Evolutionary conservation across 2,113 vertebrate genomes (phyloP).

Genomic region (Addax nasomaculatus): DNA sequence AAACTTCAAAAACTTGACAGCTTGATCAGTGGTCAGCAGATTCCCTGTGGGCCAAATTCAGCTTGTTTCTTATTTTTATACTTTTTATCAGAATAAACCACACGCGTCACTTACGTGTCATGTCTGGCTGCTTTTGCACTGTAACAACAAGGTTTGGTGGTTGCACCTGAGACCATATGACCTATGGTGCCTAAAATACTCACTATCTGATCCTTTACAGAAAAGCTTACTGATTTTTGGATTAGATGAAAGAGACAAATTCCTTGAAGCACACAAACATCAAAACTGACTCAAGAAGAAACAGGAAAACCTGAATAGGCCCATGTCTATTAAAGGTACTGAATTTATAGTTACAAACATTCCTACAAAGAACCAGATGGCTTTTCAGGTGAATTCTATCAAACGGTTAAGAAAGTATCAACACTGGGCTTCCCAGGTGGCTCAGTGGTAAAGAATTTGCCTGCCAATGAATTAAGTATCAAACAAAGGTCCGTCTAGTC

Average conservation of each 20-base stretch:
- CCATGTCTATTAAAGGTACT: not conserved
- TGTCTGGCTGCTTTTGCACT: not conserved
- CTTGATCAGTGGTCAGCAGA: not conserved
- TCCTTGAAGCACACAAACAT: conserved; percentile 5
- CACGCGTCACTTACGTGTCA: not conserved
- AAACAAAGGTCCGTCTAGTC: not conserved
- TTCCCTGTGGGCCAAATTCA: not conserved
- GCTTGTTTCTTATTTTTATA: not conserved
- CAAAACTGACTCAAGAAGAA: conserved; percentile 5
- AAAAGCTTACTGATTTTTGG: not conserved
- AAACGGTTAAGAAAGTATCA: not conserved
- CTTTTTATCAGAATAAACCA: not conserved
- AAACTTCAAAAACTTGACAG: not conserved
- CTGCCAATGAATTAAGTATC: not conserved
- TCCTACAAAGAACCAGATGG: not conserved
- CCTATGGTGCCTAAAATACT: not conserved
- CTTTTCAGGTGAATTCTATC: conserved; percentile 7
- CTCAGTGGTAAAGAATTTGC: not conserved
- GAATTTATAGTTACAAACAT: not conserved
- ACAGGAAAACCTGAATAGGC: not conserved
- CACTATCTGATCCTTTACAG: not conserved
- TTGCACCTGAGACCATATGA: not conserved
- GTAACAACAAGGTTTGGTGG: not conserved
- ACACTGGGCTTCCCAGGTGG: not conserved
- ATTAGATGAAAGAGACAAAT: not conserved